Evolutionary conservation across 2,888 invertebrate species (phyloP).

Genomic region (Brenthis hecate): DNA sequence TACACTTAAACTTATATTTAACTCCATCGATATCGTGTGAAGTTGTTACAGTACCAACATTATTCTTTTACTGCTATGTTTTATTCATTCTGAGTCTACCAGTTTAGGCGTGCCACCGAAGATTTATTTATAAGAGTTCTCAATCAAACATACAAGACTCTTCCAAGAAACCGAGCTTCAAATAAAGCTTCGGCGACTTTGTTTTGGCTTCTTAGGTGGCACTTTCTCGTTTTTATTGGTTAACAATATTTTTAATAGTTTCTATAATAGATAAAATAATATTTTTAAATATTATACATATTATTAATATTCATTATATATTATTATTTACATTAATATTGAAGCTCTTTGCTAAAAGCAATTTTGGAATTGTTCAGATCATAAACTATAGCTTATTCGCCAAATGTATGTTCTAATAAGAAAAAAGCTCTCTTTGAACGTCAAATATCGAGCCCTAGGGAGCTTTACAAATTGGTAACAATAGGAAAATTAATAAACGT

Average conservation of each 20-base stretch:
- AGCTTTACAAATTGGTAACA: slow-evolving; percentile 69
- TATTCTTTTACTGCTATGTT: slow-evolving; percentile 31
- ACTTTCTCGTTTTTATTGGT: slow-evolving; percentile 35
- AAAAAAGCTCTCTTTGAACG: slow-evolving; percentile 34
- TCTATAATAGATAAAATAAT: no score
- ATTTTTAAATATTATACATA: no score
- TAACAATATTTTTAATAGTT: slow-evolving; percentile 5
- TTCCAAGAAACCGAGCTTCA: slow-evolving; percentile 63
- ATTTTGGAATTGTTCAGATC: no score
- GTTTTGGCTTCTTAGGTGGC: slow-evolving; percentile 74
- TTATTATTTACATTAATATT: no score
- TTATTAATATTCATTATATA: no score
- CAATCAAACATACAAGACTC: slow-evolving; percentile 65
- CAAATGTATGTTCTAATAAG: neutral
- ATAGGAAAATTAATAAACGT: slow-evolving; percentile 67
- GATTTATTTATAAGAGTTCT: slow-evolving; percentile 68
- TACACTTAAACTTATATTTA: no score
- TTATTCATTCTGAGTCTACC: slow-evolving; percentile 35
- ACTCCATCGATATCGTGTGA: no score
- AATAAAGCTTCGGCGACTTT: slow-evolving; percentile 63
- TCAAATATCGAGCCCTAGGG: slow-evolving; percentile 49
- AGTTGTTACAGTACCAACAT: slow-evolving; percentile 6
- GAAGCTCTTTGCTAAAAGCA: no score
- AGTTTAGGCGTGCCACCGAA: slow-evolving; percentile 36
- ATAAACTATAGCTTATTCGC: neutral